Evolutionary conservation across 1,140 invertebrate species (phyloP).

Genomic region (Sycophila sp.): DNA sequence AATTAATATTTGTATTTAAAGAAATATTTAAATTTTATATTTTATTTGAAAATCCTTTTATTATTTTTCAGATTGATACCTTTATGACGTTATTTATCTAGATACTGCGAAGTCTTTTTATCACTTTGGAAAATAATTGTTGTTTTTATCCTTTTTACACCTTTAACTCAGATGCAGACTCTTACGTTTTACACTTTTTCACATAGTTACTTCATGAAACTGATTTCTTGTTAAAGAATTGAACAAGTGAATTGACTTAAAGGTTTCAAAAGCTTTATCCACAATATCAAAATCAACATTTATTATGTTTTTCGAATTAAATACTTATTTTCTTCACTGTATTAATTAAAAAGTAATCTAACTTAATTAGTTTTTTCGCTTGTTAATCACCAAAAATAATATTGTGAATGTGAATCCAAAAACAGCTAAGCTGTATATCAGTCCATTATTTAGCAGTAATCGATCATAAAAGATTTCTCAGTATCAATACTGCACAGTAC

Average conservation of each 20-base stretch:
- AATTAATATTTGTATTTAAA: neutral
- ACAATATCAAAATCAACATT: constrained; percentile 8
- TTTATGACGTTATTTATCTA: constrained; percentile 12
- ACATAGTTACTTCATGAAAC: neutral
- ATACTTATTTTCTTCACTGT: constrained; percentile 10
- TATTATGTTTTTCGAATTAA: constrained; percentile 9
- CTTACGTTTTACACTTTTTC: neutral
- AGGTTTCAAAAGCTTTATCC: neutral
- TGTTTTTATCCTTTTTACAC: constrained; percentile 11
- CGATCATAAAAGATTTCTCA: constrained; percentile 15
- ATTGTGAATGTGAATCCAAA: constrained; percentile 21
- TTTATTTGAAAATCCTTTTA: constrained; percentile 24
- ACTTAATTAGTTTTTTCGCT: neutral
- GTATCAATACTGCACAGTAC: constrained; percentile 3
- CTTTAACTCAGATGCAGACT: constrained; percentile 2
- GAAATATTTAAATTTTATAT: neutral
- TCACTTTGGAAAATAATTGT: constrained; percentile 20
- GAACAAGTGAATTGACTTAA: constrained; percentile 7
- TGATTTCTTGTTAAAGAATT: constrained; percentile 21
- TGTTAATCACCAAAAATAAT: constrained; percentile 18
- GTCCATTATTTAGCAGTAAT: constrained; percentile 30
- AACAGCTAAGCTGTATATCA: constrained; percentile 12
- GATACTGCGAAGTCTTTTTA: constrained; percentile 11
- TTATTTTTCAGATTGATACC: constrained; percentile 24
- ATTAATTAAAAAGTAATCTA: constrained; percentile 13